phyloP scores from a whole-genome alignment of 2,113 vertebrate genomes.

The Meleagris gallopavo region DNA sequence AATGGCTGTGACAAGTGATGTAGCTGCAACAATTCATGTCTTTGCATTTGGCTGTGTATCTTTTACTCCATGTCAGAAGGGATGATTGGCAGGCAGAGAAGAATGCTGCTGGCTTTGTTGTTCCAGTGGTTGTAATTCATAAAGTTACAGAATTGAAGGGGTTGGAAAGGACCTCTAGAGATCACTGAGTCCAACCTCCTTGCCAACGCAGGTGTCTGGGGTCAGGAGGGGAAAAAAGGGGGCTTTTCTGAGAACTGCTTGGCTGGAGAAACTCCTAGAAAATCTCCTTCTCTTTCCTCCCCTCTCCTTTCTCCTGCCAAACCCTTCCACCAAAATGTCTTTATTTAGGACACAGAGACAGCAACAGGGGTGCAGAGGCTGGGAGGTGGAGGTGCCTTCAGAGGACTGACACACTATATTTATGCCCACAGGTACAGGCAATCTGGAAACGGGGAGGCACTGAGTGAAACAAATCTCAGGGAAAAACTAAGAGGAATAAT shows the following conservation, averaged over 20 bases:
- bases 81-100: neutral
- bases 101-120: neutral
- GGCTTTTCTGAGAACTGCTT: neutral
- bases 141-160: too few species aligned
- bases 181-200: too few species aligned
- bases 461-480: neutral
- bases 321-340: neutral
- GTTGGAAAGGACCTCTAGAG: too few species aligned
- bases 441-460: slow-evolving; percentile 9
- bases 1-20: accelerated
- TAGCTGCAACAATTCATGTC: neutral
- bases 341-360: neutral
- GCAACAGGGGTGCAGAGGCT: neutral
- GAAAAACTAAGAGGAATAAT: slow-evolving; percentile 51
- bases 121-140: neutral
- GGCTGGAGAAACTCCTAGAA: neutral
- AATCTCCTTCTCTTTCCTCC: too few species aligned
- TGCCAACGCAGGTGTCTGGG: neutral
- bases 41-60: neutral
- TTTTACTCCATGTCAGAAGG: neutral
- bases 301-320: neutral
- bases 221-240: neutral
- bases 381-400: neutral
- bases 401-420: slow-evolving; percentile 1
- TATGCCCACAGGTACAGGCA: neutral